Evolutionary conservation across 2,113 vertebrate species (phyloP), one percentile per base, ranked within the genome.

Genomic region (Ictidomys tridecemlineatus): DNA sequence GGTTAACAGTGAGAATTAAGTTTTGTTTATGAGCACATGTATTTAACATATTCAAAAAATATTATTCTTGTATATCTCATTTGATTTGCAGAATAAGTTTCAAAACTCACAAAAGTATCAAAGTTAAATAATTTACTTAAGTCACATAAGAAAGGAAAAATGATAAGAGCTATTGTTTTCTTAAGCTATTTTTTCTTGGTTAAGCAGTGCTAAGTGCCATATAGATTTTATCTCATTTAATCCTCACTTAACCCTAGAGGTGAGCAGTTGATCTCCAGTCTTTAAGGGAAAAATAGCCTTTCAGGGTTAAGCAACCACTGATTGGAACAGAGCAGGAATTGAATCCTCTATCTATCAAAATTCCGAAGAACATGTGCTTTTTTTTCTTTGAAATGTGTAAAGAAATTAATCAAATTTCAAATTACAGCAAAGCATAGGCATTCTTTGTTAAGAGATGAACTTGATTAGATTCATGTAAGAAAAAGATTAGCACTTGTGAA

Each of bases 251-350:
- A 94, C 48, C 12, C 53, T 37, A 34, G 32, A 77, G 53, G 34
- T 39, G 67, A 16, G 12, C 3, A 13, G n/a, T 78, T 63, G 82
- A 93, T 91, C 78, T 85, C 34, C 8, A 24, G 20, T 56, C 48
- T 87, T 92, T 70, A 93, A 90, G 61, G 37, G 90, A 69, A 37
- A 94, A 91, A 78, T 17, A 12, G 61, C 72, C 56, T 78, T 74
- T 28, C 82, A 85, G 73, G 95, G 77, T 77, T 82, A 85, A 93
- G 45, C 13, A 39, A 13, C 26, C 78, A 12, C 28, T 72, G 79
- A 89, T 39, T 17, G 28, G 69, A 91, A 91, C 73, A n/a, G 24
- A 92, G 70, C 18, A 74, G 13, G 63, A 10, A 89, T 80, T 96
- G 93, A 85, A 30, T 37, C 37, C 37, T 7, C 34, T 1, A 39